Evolutionary conservation across 2,797 vertebrate genomes (phyloP), one percentile per base, ranked within the genome.

Genomic region (Cryptoblepharus egeriae): DNA sequence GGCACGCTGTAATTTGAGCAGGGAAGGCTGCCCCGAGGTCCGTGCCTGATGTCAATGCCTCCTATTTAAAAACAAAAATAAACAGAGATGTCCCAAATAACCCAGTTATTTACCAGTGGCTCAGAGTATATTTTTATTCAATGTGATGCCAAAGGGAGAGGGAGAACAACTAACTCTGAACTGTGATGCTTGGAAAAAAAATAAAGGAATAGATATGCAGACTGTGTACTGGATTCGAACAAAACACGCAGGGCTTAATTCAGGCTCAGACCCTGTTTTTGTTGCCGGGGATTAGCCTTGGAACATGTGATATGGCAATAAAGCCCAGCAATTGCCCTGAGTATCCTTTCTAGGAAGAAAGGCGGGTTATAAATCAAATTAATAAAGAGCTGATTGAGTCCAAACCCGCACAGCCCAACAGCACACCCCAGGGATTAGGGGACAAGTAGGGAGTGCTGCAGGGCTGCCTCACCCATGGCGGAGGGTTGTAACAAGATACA

Each of bases 21-120:
- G 81, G 42, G 80, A 73, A 68, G 16, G n/a, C 39, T 80, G 63
- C 18, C 18, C 10, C 60, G 79, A 84, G 76, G 76, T 69, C 82
- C 57, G 61, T 69, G 83, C 81, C 83, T 88, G 85, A 90, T 63
- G 15, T 74, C 16, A 65, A 79, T 0, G 1, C 63, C 65, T 0
- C 30, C 81, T 89, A 77, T 77, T 89, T 84, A 84, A 89, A 90
- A 92, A 88, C 83, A 85, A 87, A 92, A 89, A 85, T 82, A 93
- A 92, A 92, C 81, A 90, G 86, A 90, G 82, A 72, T 68, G 67
- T 90, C 82, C 84, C 86, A 93, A 89, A 94, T 92, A 90, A 90
- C 84, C 78, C 71, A 0, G 7, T 88, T 89, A 85, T 88, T 88
- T 88, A 83, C 88, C 90, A 87, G 64, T 87, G 86, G 86, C 73